These are phyloP conservation scores for Meloe dianella DNA, from an alignment of 2,888 invertebrate species.

Conservation along the genomic window DNA sequence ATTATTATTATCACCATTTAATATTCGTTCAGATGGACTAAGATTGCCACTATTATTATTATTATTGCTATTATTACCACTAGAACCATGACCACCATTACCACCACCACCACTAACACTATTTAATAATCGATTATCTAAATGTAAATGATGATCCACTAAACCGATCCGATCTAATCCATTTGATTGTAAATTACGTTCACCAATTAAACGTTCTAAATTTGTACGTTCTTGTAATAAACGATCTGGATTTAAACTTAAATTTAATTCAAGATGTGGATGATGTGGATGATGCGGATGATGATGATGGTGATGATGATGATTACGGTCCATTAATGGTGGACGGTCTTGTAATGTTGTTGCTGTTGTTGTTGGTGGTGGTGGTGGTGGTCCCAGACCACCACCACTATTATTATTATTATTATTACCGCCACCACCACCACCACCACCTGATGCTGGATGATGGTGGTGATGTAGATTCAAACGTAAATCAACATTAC, in stretches of 20 bases:
- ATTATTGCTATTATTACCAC: background rate
- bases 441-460: conserved; percentile 37
- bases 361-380: background rate
- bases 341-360: conserved; percentile 42
- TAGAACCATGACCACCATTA: background rate
- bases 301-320: conserved; percentile 18
- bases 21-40: conserved; percentile 9
- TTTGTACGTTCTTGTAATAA: conserved; percentile 52
- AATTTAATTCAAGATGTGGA: conserved; percentile 49
- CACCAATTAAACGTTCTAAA: conserved; percentile 54
- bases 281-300: background rate
- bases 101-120: background rate
- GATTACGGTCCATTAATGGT: conserved; percentile 45
- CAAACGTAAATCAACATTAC: conserved; percentile 56
- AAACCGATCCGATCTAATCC: background rate
- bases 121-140: background rate
- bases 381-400: conserved; percentile 15
- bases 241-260: conserved; percentile 51
- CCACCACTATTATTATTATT: background rate
- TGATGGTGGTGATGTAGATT: conserved; percentile 55
- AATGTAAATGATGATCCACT: conserved; percentile 1
- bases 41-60: conserved; percentile 8
- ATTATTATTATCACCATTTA: conserved; percentile 17
- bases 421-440: conserved; percentile 12
- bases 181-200: conserved; percentile 36